A percentile compares a stretch with the other conserved stretches of the same genome.
These are phyloP conservation scores for Nyctalus aviator DNA, from an alignment of 2,797 vertebrate species.

Conservation along the genomic window DNA sequence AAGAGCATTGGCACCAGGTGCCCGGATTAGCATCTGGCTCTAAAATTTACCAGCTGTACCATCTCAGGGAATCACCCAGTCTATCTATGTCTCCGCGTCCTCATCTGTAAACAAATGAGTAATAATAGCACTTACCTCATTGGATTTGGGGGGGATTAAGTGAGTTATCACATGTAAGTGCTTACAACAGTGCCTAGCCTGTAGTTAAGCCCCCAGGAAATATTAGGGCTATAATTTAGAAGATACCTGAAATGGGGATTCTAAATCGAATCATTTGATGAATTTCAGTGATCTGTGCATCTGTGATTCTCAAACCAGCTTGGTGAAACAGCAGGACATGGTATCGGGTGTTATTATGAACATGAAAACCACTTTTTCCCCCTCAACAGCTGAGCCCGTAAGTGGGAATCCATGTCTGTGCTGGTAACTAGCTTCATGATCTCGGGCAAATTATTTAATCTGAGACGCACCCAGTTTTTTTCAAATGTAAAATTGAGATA, in stretches of 20 bases:
- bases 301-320: background rate
- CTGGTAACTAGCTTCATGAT: background rate
- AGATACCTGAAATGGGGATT: background rate
- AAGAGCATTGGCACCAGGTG: background rate
- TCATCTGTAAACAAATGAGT: background rate
- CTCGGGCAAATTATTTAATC: background rate
- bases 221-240: background rate
- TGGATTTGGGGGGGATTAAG: background rate
- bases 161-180: background rate
- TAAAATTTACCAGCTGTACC: background rate
- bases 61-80: background rate
- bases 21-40: background rate
- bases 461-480: background rate
- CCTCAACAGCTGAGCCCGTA: background rate
- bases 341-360: no score
- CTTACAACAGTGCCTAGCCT: background rate
- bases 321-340: background rate
- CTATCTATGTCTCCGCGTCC: background rate
- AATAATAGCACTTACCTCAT: background rate
- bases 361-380: background rate
- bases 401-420: background rate
- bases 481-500: background rate
- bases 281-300: background rate
- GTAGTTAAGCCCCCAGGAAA: background rate
- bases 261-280: background rate